Evolutionary conservation across 2,797 vertebrate genomes (phyloP).

Genomic region (Chanos chanos): DNA sequence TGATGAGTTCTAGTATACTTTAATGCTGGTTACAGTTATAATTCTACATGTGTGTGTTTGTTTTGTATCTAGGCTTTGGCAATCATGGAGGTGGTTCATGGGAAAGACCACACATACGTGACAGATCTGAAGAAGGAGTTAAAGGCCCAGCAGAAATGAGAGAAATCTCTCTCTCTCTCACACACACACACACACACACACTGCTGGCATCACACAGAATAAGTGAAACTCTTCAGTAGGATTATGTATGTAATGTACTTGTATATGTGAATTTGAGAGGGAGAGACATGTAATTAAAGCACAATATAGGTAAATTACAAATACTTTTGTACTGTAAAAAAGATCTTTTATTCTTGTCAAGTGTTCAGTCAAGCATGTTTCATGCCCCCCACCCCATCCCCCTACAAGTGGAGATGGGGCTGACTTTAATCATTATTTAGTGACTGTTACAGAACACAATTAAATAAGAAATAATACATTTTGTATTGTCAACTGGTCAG

Average conservation of each 20-base stretch:
- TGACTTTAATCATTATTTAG: too few species aligned
- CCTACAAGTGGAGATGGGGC: too few species aligned
- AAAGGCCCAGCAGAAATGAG: slow-evolving; percentile 62
- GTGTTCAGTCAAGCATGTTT: background rate
- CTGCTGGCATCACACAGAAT: too few species aligned
- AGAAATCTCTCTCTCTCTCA: background rate
- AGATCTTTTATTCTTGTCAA: background rate
- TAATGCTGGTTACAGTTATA: too few species aligned
- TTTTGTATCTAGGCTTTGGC: slow-evolving; percentile 83
- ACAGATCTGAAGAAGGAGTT: slow-evolving; percentile 84
- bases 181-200: background rate
- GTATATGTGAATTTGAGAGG: background rate
- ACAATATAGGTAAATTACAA: background rate
- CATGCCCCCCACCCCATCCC: too few species aligned
- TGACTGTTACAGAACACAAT: too few species aligned
- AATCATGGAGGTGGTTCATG: slow-evolving; percentile 94
- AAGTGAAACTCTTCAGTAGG: background rate
- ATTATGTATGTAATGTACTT: background rate
- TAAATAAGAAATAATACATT: too few species aligned
- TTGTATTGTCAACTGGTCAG: too few species aligned
- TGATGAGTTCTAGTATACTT: too few species aligned
- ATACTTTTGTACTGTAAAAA: slow-evolving; percentile 38
- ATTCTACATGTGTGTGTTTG: slow-evolving; percentile 22
- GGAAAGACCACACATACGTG: slow-evolving; percentile 88
- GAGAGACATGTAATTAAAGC: too few species aligned